Conservation (phyloP, 2,797 vertebrate species). For the Gallinago stenura region DNA sequence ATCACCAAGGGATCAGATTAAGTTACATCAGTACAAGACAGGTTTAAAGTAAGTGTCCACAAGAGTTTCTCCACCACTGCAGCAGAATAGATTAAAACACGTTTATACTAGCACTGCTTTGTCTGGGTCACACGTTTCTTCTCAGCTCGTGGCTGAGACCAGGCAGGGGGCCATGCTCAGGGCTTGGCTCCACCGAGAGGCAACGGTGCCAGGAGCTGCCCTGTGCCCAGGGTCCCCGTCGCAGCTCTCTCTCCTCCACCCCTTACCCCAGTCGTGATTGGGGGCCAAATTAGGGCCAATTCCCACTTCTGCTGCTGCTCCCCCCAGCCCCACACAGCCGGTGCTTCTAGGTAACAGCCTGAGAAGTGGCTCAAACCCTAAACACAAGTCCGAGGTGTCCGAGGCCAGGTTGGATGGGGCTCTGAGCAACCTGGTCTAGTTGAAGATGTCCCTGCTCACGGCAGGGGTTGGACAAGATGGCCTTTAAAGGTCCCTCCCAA, state of each 20-base stretch:
- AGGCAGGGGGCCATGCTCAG: not conserved
- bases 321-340: not conserved
- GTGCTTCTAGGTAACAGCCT: too few species aligned
- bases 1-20: not conserved
- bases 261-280: not conserved
- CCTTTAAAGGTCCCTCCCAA: too few species aligned
- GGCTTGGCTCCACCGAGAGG: not conserved
- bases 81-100: not conserved
- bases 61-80: not conserved
- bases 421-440: too few species aligned
- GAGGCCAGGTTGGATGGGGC: not conserved
- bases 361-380: not conserved
- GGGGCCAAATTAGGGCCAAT: not conserved
- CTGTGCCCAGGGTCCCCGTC: accelerated
- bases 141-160: not conserved
- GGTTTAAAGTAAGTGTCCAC: accelerated
- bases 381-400: too few species aligned
- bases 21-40: not conserved
- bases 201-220: not conserved
- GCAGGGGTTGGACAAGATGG: too few species aligned
- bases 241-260: not conserved
- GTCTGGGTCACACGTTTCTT: accelerated
- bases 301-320: not conserved
- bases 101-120: not conserved
- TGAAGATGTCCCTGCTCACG: accelerated